A percentile compares a stretch with the other conserved stretches of the same genome.
These are phyloP conservation scores for Alethe diademata DNA, from an alignment of 2,113 vertebrate species.

Conservation along the genomic window DNA sequence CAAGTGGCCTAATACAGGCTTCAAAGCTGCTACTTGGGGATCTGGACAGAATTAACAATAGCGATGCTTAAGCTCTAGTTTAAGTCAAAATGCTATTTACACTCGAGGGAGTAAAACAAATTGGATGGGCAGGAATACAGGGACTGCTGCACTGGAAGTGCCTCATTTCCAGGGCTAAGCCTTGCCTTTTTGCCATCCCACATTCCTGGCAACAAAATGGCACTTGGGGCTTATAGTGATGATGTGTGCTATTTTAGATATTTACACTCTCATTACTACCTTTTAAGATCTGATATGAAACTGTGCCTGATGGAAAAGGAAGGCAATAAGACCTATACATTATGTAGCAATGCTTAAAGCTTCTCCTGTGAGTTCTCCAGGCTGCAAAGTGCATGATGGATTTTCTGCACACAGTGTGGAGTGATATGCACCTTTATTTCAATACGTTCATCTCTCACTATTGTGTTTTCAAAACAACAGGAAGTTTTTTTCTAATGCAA, in stretches of 20 bases:
- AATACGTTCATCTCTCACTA: not conserved
- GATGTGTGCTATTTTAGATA: not conserved
- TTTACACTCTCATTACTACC: not conserved
- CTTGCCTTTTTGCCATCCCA: not conserved
- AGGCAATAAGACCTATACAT: not conserved
- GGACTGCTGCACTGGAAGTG: not conserved
- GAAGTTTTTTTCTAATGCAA: not conserved
- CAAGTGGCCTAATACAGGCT: not conserved
- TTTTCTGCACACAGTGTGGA: not conserved
- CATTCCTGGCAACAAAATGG: not conserved
- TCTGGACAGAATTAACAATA: not conserved
- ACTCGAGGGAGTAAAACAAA: accelerated
- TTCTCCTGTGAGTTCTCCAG: not conserved
- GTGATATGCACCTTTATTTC: not conserved
- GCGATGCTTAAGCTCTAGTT: not conserved
- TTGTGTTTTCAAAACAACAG: not conserved
- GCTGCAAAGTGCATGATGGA: accelerated
- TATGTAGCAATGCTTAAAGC: accelerated
- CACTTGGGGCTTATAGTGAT: not conserved
- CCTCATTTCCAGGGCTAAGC: not conserved
- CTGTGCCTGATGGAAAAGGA: not conserved
- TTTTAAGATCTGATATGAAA: not conserved
- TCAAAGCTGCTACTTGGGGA: not conserved
- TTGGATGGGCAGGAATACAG: not conserved
- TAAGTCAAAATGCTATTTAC: not conserved